phyloP scores from a whole-genome alignment of 2,113 vertebrate genomes.

The Megalops atlanticus region DNA sequence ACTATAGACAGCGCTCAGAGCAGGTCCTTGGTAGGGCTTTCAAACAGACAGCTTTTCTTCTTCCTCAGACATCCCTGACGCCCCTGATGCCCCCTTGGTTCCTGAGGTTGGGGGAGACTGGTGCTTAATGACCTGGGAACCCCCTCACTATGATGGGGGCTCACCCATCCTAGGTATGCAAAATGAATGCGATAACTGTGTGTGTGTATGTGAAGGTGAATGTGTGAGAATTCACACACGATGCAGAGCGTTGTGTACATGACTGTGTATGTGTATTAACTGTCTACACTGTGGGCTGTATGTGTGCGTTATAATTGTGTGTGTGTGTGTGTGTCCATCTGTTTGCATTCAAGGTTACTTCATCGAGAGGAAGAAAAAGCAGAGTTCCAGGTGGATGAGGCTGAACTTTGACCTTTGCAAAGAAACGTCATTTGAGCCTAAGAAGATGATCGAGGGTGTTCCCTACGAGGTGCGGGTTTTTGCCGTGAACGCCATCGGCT shows the following conservation, averaged over 20 bases:
- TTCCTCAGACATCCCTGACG: slow-evolving; percentile 87
- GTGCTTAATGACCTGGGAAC: slow-evolving; percentile 94
- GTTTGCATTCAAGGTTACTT: slow-evolving; percentile 80
- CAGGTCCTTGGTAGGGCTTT: not conserved
- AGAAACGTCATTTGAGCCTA: slow-evolving; percentile 92
- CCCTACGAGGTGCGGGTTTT: slow-evolving; percentile 95
- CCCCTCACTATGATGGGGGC: slow-evolving; percentile 87
- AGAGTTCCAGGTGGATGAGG: slow-evolving; percentile 98
- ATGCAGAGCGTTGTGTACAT: not conserved
- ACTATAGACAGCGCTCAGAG: not conserved
- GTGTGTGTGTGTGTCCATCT: not conserved
- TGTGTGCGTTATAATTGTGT: not conserved
- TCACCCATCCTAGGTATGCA: slow-evolving; percentile 87
- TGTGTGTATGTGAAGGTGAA: not conserved
- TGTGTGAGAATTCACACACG: not conserved
- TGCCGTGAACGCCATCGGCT: slow-evolving; percentile 91
- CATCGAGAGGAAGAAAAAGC: slow-evolving; percentile 97
- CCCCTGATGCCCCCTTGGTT: slow-evolving; percentile 85
- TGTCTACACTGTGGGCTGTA: no score
- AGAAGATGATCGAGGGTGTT: slow-evolving; percentile 99
- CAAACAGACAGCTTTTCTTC: slow-evolving; percentile 50
- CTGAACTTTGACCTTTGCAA: slow-evolving; percentile 96
- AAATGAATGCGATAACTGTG: not conserved
- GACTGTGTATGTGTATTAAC: no score
- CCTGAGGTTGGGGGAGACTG: slow-evolving; percentile 92